A percentile compares a stretch with the other conserved stretches of the same genome.
Conservation (phyloP, 2,113 vertebrate species). For the Equus przewalskii region DNA sequence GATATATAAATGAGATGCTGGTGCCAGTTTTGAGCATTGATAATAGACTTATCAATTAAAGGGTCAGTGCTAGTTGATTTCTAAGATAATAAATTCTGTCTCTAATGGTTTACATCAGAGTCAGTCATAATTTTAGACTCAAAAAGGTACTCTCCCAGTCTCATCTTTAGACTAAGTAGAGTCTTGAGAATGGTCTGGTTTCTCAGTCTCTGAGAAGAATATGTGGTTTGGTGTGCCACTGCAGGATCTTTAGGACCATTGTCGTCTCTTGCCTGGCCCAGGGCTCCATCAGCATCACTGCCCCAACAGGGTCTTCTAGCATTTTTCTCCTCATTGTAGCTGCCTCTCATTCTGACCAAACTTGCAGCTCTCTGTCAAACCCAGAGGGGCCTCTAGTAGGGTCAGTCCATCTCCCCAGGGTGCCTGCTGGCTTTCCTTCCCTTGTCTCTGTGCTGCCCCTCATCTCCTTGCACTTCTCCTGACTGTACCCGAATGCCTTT, state of each 20-base stretch:
- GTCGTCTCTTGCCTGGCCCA: neutral
- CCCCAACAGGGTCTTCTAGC: neutral
- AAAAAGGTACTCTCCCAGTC: neutral
- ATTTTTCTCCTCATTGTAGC: neutral
- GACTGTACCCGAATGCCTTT: neutral
- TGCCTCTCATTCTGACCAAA: neutral
- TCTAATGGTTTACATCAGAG: neutral
- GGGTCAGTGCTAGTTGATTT: neutral
- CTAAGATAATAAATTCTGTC: neutral
- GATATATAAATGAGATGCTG: neutral
- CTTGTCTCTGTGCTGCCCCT: neutral
- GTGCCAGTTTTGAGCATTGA: neutral
- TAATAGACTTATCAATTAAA: neutral
- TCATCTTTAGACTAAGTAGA: slow-evolving; percentile 28
- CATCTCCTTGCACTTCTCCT: neutral
- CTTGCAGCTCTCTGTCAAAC: neutral
- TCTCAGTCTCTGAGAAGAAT: neutral
- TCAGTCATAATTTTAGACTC: neutral
- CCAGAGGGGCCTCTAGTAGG: neutral
- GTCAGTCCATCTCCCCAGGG: neutral
- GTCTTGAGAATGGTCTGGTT: neutral
- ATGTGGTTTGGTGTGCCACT: neutral
- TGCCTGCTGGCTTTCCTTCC: neutral
- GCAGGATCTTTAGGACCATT: neutral
- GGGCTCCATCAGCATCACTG: neutral